Base-by-base conservation (phyloP, 2,888 invertebrate species). In the Drosophila testacea region DNA sequence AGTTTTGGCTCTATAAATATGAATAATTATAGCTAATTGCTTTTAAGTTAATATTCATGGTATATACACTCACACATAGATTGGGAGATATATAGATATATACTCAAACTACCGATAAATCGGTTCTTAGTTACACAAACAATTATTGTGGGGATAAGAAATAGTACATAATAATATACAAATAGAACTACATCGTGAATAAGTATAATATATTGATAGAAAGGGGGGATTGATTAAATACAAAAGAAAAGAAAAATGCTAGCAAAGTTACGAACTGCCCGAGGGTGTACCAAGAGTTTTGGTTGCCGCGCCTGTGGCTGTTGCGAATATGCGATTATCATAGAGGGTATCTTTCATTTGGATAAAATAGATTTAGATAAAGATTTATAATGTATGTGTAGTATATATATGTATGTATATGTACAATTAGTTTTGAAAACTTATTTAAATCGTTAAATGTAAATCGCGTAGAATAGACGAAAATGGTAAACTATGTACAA, bases 1-100 rank as follows among this genome's bases (percentile, higher is more conserved):
- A 86, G 87, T 83, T 83, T 83, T 83, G 83, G 83, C 87, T 83
- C 83, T 83, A 83, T 88, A 83, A 83, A 83, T 88, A 83, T 83
- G 79, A 62, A 83, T 83, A 88, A 88, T 83, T 88, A 83, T 83
- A 88, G 83, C 88, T 83, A 83, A 79, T 72, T 88, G 87, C 81
- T 88, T 83, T 88, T 81, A 88, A 86, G 79, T 83, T 88, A 88
- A 88, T 86, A 83, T 88, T 88, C 83, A 66, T 73, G 69, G 69
- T 82, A 79, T 82, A 82, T 85, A 77, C 73, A 82, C 77, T 71
- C 79, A 70, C 73, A 60, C 46, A 60, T 32, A 38, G 51, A 66
- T 47, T 50, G 36, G 38, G 50, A 60, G 50, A 55, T 34, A 72
- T 77, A 80, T 71, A 79, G n/a, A 27, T 46, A 41, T 63, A 57